phyloP scores from a whole-genome alignment of 2,113 vertebrate genomes.

The Carettochelys insculpta region DNA sequence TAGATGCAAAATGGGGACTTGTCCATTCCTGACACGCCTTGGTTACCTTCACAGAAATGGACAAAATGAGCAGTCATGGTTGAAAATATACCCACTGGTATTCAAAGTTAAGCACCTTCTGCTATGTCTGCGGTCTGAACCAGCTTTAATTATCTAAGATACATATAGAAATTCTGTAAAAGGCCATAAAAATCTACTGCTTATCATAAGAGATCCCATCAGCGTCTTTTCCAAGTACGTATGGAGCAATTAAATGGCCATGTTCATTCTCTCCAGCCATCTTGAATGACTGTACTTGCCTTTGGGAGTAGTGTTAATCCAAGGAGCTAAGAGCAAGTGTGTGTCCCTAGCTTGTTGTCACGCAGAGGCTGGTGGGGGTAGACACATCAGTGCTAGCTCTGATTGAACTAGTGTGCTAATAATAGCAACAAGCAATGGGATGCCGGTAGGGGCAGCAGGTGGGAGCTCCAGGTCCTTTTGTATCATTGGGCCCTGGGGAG shows the following conservation, averaged over 20 bases:
- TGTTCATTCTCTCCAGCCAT: background rate
- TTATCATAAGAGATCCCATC: background rate
- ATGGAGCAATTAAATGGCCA: background rate
- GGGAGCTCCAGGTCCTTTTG: too few species aligned
- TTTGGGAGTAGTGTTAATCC: background rate
- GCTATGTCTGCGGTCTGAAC: background rate
- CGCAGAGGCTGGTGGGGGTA: background rate
- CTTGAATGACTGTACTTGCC: background rate
- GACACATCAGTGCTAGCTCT: background rate
- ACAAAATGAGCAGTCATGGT: background rate
- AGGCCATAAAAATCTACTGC: background rate
- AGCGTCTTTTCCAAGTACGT: background rate
- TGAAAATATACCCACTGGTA: background rate
- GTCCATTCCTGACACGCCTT: fast-evolving
- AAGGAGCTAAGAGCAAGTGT: background rate
- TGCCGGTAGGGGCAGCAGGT: too few species aligned
- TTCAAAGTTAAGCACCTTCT: fast-evolving
- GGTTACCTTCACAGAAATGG: fast-evolving
- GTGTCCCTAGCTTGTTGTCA: background rate
- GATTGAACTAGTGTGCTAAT: background rate
- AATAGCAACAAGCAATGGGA: background rate
- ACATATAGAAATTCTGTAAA: background rate
- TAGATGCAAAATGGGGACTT: background rate
- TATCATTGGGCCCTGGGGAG: too few species aligned
- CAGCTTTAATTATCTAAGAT: background rate